A percentile compares a stretch with the other conserved stretches of the same genome.
These are phyloP conservation scores for Galeopsomyia nigrocyanea DNA, from an alignment of 2,888 invertebrate genomes.

Conservation along the genomic window DNA sequence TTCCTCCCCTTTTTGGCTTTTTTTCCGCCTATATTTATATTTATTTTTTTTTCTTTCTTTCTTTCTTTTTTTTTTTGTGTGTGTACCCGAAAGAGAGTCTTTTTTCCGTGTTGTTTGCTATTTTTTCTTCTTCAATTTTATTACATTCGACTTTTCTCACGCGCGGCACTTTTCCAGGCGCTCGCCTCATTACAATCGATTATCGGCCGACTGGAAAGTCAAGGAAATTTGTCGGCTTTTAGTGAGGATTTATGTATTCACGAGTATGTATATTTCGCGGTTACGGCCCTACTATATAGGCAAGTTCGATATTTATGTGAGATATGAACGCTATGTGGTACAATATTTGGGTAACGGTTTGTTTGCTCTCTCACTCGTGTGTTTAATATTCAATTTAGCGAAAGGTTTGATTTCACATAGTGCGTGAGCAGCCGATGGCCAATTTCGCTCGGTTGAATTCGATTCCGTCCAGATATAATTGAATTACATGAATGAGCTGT, in stretches of 20 bases:
- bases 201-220: conserved; percentile 25
- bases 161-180: conserved; percentile 1
- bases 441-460: too few species aligned
- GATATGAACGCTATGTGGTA: neutral
- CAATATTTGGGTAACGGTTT: conserved; percentile 28
- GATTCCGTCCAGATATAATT: too few species aligned
- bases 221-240: conserved; percentile 11
- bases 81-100: neutral
- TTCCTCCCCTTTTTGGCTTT: conserved; percentile 21
- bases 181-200: conserved; percentile 30
- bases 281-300: neutral
- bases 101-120: conserved; percentile 19
- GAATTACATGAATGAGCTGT: too few species aligned
- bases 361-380: neutral
- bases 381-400: conserved; percentile 6
- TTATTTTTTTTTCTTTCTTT: conserved; percentile 21
- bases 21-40: conserved; percentile 9
- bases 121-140: neutral
- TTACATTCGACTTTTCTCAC: conserved; percentile 1
- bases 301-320: neutral
- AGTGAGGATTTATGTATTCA: conserved; percentile 20
- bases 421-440: too few species aligned
- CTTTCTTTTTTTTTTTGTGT: neutral
- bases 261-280: neutral
- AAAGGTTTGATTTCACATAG: neutral